Conservation (phyloP, 2,797 vertebrate genomes). For the Peromyscus nudipes region DNA sequence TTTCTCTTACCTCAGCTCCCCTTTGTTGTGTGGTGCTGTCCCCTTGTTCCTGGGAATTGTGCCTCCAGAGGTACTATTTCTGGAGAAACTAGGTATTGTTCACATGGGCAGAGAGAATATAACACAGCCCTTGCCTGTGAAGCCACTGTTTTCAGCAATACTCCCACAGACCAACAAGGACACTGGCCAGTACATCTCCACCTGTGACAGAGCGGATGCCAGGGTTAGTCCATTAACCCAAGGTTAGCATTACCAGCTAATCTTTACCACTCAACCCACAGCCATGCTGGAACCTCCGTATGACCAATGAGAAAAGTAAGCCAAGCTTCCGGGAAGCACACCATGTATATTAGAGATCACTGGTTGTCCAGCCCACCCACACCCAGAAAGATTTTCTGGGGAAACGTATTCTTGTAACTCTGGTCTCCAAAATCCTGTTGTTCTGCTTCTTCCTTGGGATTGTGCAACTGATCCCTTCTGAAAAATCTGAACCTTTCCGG, state of each 20-base stretch:
- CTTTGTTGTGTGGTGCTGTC: fast-evolving
- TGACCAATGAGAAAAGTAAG: neutral
- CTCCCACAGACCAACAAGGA: neutral
- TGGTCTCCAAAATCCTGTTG: neutral
- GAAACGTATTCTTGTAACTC: neutral
- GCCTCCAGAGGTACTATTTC: neutral
- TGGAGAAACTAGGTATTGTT: neutral
- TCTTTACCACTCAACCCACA: neutral
- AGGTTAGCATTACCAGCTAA: neutral
- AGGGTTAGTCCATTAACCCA: fast-evolving
- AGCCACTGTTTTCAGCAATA: neutral
- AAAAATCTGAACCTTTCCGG: neutral
- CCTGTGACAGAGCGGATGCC: fast-evolving
- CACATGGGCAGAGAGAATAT: neutral
- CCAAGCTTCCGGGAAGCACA: neutral
- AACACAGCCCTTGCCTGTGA: neutral
- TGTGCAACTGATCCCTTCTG: neutral
- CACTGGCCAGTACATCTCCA: neutral
- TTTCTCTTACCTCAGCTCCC: conserved; percentile 50
- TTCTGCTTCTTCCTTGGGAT: neutral
- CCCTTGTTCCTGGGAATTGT: neutral
- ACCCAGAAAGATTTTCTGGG: neutral
- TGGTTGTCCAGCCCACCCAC: fast-evolving
- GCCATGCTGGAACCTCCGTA: neutral
- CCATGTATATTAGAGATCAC: fast-evolving